These are phyloP conservation scores for Pachypanchax playfairii DNA, from an alignment of 2,113 vertebrate species.

Conservation along the genomic window DNA sequence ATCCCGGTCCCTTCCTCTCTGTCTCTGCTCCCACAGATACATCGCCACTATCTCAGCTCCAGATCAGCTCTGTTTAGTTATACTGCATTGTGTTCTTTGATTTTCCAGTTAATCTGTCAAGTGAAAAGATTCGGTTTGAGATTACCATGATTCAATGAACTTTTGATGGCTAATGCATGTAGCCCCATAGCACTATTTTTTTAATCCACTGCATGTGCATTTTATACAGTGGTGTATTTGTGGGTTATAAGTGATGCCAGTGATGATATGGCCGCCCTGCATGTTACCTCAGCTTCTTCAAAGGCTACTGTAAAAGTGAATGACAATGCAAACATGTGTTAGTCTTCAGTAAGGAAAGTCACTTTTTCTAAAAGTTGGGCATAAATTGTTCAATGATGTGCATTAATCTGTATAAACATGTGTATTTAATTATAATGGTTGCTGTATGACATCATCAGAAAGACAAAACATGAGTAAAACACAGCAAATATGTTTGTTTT, in stretches of 20 bases:
- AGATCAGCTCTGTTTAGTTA: conserved; percentile 74
- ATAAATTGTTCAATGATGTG: too few relatives aligned
- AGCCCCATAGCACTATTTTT: conserved; percentile 58
- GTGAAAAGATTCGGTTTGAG: conserved; percentile 75
- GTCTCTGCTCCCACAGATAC: conserved; percentile 63
- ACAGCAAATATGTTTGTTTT: too few relatives aligned
- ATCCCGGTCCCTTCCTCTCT: conserved; percentile 52
- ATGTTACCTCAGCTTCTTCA: conserved; percentile 37
- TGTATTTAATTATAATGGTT: too few relatives aligned
- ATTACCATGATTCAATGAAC: conserved; percentile 75
- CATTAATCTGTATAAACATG: too few relatives aligned
- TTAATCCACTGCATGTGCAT: conserved; percentile 20
- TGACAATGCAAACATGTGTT: too few relatives aligned
- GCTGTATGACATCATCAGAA: too few relatives aligned
- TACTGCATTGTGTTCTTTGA: conserved; percentile 78
- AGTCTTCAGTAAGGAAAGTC: too few relatives aligned
- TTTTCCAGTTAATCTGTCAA: conserved; percentile 80
- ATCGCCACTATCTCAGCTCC: conserved; percentile 69
- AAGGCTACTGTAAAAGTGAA: conserved; percentile 30
- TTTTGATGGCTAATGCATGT: conserved; percentile 58
- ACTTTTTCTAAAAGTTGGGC: too few relatives aligned
- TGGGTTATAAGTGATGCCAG: conserved; percentile 39
- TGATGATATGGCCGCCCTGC: conserved; percentile 22
- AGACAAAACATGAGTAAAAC: too few relatives aligned
- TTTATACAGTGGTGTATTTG: conserved; percentile 33